A percentile compares a stretch with the other conserved stretches of the same genome.
phyloP scores from a whole-genome alignment of 2,113 vertebrate genomes.

The Falcunculus frontatus region DNA sequence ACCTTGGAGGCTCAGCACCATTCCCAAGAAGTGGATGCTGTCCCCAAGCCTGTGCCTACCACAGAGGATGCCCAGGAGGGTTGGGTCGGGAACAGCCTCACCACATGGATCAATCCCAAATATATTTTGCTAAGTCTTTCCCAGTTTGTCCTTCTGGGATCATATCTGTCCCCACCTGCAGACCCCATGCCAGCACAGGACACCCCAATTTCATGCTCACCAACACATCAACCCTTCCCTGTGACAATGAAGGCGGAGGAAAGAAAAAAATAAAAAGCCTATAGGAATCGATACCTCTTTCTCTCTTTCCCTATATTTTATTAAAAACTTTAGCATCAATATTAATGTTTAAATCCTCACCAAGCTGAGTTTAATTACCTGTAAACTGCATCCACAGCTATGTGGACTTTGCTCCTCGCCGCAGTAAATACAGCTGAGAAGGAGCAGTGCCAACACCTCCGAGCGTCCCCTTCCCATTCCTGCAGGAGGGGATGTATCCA shows the following conservation, averaged over 20 bases:
- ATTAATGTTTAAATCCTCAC: constrained; percentile 51
- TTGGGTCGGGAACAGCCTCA: fast-evolving
- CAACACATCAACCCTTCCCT: neutral
- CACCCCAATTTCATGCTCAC: neutral
- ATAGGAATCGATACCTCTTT: constrained; percentile 16
- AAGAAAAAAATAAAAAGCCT: constrained; percentile 12
- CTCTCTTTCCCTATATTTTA: constrained; percentile 49
- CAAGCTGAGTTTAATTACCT: constrained; percentile 57
- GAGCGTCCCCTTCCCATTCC: neutral
- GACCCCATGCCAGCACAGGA: neutral
- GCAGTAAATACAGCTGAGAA: neutral
- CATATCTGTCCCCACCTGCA: neutral
- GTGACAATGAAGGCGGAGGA: neutral
- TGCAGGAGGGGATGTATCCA: fast-evolving
- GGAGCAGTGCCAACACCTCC: neutral
- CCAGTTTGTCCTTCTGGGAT: neutral
- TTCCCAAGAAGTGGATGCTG: neutral
- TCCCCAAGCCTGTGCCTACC: neutral
- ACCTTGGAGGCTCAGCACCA: neutral
- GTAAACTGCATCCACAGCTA: constrained; percentile 28
- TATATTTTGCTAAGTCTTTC: neutral
- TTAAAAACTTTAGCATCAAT: constrained; percentile 62
- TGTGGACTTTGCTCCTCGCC: neutral
- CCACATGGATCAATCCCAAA: neutral
- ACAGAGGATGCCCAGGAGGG: neutral